Evolutionary conservation across 2,113 vertebrate genomes (phyloP), one percentile per base, ranked within the genome.

Genomic region (Poicephalus meyeri): DNA sequence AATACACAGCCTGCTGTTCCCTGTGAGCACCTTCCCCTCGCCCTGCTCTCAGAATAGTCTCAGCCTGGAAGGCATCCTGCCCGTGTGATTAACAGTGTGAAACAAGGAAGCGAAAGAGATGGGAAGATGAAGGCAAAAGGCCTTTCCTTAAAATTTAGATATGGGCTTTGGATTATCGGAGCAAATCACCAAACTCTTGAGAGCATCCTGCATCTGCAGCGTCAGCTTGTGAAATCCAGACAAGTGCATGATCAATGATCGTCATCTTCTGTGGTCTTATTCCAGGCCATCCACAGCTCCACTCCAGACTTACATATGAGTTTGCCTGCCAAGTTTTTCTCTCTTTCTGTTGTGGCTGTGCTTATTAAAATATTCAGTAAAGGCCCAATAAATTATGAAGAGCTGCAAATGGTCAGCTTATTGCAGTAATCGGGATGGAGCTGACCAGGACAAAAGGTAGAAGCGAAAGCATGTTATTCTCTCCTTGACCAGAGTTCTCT

Each of bases 11-110:
- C 86, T 90, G 77, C 92, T 94, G 90, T 88, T 96, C 77, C 64
- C 39, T 84, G 93, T 74, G 92, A 88, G 92, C 88, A 93, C 73
- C 86, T 49, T 93, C n/a, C 92, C 79, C 88, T 95, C 88, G 74
- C 79, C 68, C 71, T 46, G 79, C 60, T 86, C 94, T 86, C 88
- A 88, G 95, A 95, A 92, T 63, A 92, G 88, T 47, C 90, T 93
- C 82, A 79, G 95, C 92, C 95, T 80, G 72, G 90, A 95, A 77
- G 92, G 90, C 82, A 92, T 86, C 77, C 80, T 84, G 90, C 92
- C 90, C 55, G 79, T 37, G 56, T 84, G 92, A 95, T 94, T 96
- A 96, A 88, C 87, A 74, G 68, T 11, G 33, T 68, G 88, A 93
- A 93, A 84, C 12, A 28, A 46, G 44, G 69, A 94, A 90, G 28